Percentiles rank a stretch among this genome's conserved stretches.
These are phyloP conservation scores for Lutjanus argentimaculatus DNA, from an alignment of 2,797 vertebrate genomes.

Conservation along the genomic window DNA sequence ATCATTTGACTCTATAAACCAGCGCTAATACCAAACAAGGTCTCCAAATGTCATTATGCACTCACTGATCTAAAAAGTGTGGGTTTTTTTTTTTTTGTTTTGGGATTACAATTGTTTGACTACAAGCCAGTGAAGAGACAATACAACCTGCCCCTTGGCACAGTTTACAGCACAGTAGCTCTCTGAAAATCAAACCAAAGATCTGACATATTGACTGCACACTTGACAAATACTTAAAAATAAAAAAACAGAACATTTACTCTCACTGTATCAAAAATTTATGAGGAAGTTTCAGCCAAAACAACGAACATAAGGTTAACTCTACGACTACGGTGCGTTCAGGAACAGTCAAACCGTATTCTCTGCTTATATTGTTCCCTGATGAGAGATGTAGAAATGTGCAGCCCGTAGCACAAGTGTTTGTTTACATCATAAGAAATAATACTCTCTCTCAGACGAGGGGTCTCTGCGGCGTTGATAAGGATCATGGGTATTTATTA, in stretches of 20 bases:
- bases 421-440: conserved; percentile 78
- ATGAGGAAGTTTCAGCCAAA: neutral
- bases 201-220: neutral
- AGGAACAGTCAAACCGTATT: conserved; percentile 19
- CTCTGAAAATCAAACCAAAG: neutral
- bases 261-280: neutral
- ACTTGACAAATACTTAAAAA: neutral
- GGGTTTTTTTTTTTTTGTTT: neutral
- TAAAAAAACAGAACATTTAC: neutral
- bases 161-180: neutral
- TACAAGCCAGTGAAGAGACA: neutral
- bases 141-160: neutral
- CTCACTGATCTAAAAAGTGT: neutral
- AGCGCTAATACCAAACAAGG: neutral
- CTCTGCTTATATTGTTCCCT: conserved; percentile 61
- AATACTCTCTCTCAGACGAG: conserved; percentile 59
- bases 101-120: conserved; percentile 5
- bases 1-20: neutral
- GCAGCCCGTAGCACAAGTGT: conserved; percentile 59
- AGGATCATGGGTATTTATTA: conserved; percentile 78
- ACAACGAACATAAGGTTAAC: neutral
- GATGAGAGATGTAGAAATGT: conserved; percentile 63
- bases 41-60: neutral
- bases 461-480: conserved; percentile 70
- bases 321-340: conserved; percentile 15